A percentile compares a stretch with the other conserved stretches of the same genome.
phyloP scores from a whole-genome alignment of 2,797 vertebrate genomes.

The Caiman crocodilus region DNA sequence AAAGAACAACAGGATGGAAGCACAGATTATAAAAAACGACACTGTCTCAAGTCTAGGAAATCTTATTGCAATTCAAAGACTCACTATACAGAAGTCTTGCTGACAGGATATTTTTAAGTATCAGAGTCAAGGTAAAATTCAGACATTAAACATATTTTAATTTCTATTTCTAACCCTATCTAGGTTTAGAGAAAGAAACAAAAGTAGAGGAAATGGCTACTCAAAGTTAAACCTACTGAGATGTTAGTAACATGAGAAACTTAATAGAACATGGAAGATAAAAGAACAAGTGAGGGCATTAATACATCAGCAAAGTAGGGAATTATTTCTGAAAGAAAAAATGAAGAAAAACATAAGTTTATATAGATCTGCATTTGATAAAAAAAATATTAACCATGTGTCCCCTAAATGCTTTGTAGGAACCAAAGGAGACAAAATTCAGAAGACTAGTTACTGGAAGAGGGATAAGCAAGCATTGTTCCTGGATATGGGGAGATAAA shows the following conservation, averaged over 20 bases:
- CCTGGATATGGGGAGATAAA: background rate
- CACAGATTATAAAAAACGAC: background rate
- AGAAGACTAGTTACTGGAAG: background rate
- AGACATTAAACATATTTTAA: background rate
- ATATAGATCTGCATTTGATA: background rate
- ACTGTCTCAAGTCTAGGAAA: conserved; percentile 13
- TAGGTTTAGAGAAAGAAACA: background rate
- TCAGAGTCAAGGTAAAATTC: background rate
- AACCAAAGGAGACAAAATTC: background rate
- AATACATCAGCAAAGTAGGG: background rate
- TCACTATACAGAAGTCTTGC: background rate
- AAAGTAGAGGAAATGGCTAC: background rate
- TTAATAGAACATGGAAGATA: conserved; percentile 5
- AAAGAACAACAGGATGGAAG: conserved; percentile 10
- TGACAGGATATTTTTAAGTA: background rate
- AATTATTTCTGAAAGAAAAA: background rate
- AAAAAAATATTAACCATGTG: conserved; percentile 14
- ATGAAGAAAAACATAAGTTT: background rate
- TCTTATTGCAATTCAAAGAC: background rate
- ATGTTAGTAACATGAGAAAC: background rate
- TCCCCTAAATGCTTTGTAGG: background rate
- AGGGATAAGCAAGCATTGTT: background rate
- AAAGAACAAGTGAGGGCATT: background rate
- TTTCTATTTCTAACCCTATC: background rate
- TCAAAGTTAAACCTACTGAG: background rate